Evolutionary conservation across 1,140 invertebrate species (phyloP).

Genomic region (Melanaphis sacchari): DNA sequence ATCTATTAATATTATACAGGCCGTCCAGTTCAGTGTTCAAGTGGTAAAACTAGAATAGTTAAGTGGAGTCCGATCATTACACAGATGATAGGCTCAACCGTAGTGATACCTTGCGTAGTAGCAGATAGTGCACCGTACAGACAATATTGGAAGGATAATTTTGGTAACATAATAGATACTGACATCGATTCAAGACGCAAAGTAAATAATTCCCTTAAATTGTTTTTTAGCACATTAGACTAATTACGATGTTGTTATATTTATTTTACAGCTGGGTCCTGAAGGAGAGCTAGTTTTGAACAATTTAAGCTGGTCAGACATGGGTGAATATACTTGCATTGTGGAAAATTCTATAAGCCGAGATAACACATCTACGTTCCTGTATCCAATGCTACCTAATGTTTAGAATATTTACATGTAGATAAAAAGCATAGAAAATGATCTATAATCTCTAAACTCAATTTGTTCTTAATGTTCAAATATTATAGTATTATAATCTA

Average conservation of each 20-base stretch:
- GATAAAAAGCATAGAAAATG: neutral
- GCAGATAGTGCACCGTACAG: neutral
- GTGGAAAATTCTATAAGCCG: constrained; percentile 33
- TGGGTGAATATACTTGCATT: constrained; percentile 54
- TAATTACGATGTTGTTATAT: neutral
- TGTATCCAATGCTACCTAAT: constrained; percentile 50
- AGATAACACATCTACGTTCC: constrained; percentile 45
- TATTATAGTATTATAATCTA: neutral
- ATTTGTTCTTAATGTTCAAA: neutral
- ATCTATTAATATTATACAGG: neutral
- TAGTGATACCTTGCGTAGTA: constrained; percentile 23
- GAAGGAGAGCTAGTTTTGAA: constrained; percentile 47
- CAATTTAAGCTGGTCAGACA: constrained; percentile 47
- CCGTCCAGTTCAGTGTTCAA: constrained; percentile 11
- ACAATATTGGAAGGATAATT: constrained; percentile 54
- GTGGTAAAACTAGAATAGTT: constrained; percentile 31
- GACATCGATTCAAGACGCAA: constrained; percentile 41
- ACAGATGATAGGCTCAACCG: constrained; percentile 41
- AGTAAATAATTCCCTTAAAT: neutral
- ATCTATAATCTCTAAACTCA: neutral
- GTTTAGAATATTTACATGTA: neutral
- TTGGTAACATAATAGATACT: constrained; percentile 11
- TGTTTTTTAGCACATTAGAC: neutral
- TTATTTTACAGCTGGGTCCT: constrained; percentile 4
- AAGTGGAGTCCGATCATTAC: constrained; percentile 46